Evolutionary conservation across 2,113 vertebrate genomes (phyloP).

Genomic region (Perca fluviatilis): DNA sequence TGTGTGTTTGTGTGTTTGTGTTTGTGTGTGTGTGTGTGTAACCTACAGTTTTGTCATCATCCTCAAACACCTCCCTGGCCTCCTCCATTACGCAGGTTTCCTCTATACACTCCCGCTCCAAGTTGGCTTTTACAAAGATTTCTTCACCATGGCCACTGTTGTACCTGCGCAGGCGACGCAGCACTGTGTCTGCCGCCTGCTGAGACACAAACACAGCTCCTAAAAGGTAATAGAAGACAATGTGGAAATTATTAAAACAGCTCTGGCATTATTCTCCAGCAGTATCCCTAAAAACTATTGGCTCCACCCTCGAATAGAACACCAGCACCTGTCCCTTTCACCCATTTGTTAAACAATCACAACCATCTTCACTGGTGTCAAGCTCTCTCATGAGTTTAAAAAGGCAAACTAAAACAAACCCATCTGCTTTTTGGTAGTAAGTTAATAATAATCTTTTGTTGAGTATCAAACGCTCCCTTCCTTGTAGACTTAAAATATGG

Average conservation of each 20-base stretch:
- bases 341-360: neutral
- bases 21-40: neutral
- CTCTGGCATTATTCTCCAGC: neutral
- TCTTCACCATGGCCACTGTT: constrained; percentile 89
- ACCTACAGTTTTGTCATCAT: constrained; percentile 86
- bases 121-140: constrained; percentile 77
- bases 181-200: constrained; percentile 80
- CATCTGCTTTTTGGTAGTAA: neutral
- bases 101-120: constrained; percentile 90
- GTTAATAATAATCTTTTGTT: neutral
- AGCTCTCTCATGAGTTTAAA: neutral
- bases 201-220: constrained; percentile 86
- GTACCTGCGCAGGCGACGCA: constrained; percentile 86
- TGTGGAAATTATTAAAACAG: neutral
- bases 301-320: neutral
- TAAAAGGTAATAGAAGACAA: constrained; percentile 24
- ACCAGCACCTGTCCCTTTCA: neutral
- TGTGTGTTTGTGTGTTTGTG: neutral
- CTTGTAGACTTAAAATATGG: neutral
- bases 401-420: neutral
- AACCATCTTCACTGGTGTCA: neutral
- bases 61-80: constrained; percentile 90
- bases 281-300: neutral
- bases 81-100: constrained; percentile 90
- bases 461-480: neutral